Conservation (phyloP, 1,140 invertebrate species). For the Antheraea mylitta region DNA sequence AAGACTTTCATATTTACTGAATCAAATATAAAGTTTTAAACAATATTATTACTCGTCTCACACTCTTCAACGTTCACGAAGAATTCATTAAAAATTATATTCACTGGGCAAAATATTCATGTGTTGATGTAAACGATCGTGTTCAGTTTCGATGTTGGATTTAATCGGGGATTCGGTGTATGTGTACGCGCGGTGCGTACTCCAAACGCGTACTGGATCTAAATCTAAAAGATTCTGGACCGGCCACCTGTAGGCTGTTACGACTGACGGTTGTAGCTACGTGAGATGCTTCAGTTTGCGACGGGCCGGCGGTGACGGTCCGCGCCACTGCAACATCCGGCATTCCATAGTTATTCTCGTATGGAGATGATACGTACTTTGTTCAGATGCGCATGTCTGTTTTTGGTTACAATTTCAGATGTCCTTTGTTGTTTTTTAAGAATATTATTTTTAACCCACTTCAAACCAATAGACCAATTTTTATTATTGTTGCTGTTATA, state of each 20-base stretch:
- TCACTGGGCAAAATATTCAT: background rate
- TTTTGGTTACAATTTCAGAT: constrained; percentile 31
- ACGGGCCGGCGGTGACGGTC: background rate
- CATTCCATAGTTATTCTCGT: constrained; percentile 66
- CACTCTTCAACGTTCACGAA: constrained; percentile 27
- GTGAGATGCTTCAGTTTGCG: constrained; percentile 11
- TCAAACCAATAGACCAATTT: no score
- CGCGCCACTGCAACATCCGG: constrained; percentile 58
- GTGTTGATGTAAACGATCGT: constrained; percentile 30
- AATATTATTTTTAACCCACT: no score
- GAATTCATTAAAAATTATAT: background rate
- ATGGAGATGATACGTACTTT: constrained; percentile 58
- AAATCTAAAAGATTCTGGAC: background rate
- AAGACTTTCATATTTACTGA: constrained; percentile 58
- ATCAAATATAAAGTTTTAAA: constrained; percentile 8
- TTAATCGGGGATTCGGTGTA: constrained; percentile 16
- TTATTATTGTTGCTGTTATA: no score
- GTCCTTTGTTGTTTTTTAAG: no score
- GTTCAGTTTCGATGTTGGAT: constrained; percentile 37
- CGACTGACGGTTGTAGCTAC: constrained; percentile 16
- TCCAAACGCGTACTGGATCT: constrained; percentile 38
- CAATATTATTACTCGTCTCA: background rate
- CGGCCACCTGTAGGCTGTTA: constrained; percentile 14
- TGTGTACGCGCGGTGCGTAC: constrained; percentile 29
- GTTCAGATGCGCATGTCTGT: constrained; percentile 56